Evolutionary conservation across 2,113 vertebrate species (phyloP), one percentile per base, ranked within the genome.

Genomic region (Azemiops feae): DNA sequence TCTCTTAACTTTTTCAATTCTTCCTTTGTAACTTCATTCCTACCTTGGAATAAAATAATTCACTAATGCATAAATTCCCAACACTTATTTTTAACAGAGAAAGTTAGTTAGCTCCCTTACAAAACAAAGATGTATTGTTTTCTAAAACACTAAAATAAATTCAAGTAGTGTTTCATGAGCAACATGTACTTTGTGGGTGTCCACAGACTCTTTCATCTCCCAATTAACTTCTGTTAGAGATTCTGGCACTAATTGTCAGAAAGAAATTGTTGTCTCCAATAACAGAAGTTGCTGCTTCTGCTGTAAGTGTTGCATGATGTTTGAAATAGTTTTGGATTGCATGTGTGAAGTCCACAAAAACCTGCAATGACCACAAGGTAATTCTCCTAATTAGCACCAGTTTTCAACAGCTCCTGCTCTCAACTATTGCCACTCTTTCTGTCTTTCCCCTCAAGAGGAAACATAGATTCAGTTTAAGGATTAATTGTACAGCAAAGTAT

Each of bases 21-120:
- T 89, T 89, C 3, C 10, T 89, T 47, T 60, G 55, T 45, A 89
- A 45, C 88, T 16, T 23, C 1, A 60, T 27, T 89, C 23, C 39
- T 89, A 14, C 55, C 5, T 14, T 58, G 57, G 39, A 60, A 89
- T n/a, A 96, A 93, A 20, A 94, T 43, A 55, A 53, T 93, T 94
- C 74, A 90, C 5, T 0, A 90, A 89, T 94, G 91, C 7, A 89
- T 27, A 27, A 95, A 91, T 94, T 87, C n/a, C 12, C 43, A 91
- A n/a, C 6, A 69, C 25, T 23, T 2, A 74, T 1, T 92, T 43
- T 81, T 93, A 34, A 91, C 0, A 16, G 52, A 34, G 91, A 54
- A 92, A 5, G 34, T 89, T 0, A 93, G 3, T 87, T 30, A 88
- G 57, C 60, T 22, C 64, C 52, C 85, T 85, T 45, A 45, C 43